These are phyloP conservation scores for Xiphophorus maculatus DNA, from an alignment of 2,113 vertebrate species.

Conservation along the genomic window DNA sequence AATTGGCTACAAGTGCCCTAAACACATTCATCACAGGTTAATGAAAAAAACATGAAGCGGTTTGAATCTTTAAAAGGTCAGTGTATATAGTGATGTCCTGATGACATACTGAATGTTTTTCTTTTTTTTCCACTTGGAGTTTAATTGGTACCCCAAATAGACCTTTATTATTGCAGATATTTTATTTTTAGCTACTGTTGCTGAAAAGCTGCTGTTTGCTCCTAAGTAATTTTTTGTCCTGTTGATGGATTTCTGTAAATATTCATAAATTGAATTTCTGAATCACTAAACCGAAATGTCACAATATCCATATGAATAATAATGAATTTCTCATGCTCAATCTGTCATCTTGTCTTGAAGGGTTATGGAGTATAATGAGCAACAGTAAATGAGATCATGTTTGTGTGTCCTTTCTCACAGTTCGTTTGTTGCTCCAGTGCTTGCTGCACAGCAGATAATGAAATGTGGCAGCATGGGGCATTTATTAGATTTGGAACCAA, in stretches of 20 bases:
- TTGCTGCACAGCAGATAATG: background rate
- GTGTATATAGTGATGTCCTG: background rate
- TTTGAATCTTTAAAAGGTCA: background rate
- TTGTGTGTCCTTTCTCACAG: background rate
- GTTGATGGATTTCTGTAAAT: slow-evolving; percentile 6
- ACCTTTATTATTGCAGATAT: slow-evolving; percentile 10
- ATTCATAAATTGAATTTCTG: slow-evolving; percentile 22
- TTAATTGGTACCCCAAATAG: background rate
- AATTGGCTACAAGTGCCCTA: background rate
- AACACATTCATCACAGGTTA: background rate
- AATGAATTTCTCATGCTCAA: background rate
- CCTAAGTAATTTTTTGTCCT: slow-evolving; percentile 14
- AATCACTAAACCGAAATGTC: slow-evolving; percentile 36
- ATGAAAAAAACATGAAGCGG: background rate
- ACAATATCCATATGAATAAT: slow-evolving; percentile 27
- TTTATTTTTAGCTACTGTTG: slow-evolving; percentile 7
- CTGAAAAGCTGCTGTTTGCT: slow-evolving; percentile 20
- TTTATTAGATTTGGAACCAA: background rate
- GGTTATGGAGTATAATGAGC: slow-evolving; percentile 11
- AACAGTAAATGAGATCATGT: slow-evolving; percentile 8
- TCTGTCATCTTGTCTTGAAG: slow-evolving; percentile 15
- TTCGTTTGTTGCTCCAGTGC: slow-evolving; percentile 5
- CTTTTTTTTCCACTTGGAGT: background rate
- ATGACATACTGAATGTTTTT: background rate
- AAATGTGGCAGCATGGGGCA: background rate